Base-by-base conservation (phyloP, 2,797 vertebrate genomes). In the Botia kubotai region DNA sequence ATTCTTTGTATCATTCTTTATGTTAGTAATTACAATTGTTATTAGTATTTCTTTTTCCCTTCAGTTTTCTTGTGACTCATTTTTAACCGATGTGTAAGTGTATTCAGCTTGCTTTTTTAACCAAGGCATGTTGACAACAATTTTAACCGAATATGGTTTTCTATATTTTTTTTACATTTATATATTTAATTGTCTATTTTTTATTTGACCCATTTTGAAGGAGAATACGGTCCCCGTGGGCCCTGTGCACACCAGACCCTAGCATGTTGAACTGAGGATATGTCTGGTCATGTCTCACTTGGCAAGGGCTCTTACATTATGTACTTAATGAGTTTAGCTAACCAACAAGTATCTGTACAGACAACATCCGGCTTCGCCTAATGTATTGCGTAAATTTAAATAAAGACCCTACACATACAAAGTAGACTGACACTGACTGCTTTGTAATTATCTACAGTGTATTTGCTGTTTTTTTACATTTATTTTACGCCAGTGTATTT, bases 211-310 rank as follows among this genome's bases (percentile, higher is more conserved):
- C 33, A 52, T 62, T 70, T 70, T 12, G 46, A 60, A 14, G 23
- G 6, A 2, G 23, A 33, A 29, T 33, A 29, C 60, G 19, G 17
- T 43, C 8, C 8, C 17, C 10, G 29, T 66, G 63, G 33, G 12
- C 8, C 33, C 5, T 77, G 2, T 21, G 8, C 57, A 69, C 70
- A 74, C 29, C 48, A 74, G 46, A 48, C 16, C 36, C n/a, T 75
- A 67, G 75, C 76, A 67, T 71, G 73, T 19, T 72, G 68, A 55
- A n/a, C 62, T 60, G 72, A 48, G 79, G 83, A 82, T 82, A 43
- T 80, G 83, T 78, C 81, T 82, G 85, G 80, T 84, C 83, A 81
- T 84, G 83, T 83, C 74, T 66, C 21, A 48, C 67, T 65, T 67
- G 67, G 74, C 29, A 16, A 74, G 17, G 52, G 16, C 55, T 80